Base-by-base conservation (phyloP, 2,797 vertebrate genomes). In the Ctenopoma kingsleyae region DNA sequence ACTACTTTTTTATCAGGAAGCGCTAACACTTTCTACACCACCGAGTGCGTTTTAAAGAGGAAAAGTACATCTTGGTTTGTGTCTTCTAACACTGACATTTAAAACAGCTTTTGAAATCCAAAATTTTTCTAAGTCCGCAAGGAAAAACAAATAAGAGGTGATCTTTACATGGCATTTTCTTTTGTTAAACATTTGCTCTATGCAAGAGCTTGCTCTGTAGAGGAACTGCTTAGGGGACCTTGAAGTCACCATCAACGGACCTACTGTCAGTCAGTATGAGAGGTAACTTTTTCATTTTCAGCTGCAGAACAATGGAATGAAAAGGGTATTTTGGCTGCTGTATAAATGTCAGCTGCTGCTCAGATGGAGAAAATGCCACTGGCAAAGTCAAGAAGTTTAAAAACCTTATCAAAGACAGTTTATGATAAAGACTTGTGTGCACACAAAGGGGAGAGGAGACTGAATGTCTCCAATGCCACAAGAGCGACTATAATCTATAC, bases 341-440 rank as follows among this genome's bases (percentile, higher is more conserved):
- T 83, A 86, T 74, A 90, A 89, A 91, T 92, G 88, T 83, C 89
- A 92, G 79, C 74, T 52, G 52, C 79, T 70, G 68, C 74, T 88
- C 67, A 74, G 56, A 81, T 61, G 41, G 58, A 81, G 50, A 66
- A 87, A 86, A 82, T 77, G 65, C 76, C 79, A 81, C 4, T 70
- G 78, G 80, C 59, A 77, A 85, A 82, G 77, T 88, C 72, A 74
- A 68, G 48, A 81, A 76, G 76, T 86, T 86, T 79, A 74, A 84
- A 81, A 83, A 74, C 65, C 76, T 85, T 81, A 81, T 85, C 77
- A 86, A 66, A 82, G 67, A 67, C 9, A 0, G 32, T 62, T 75
- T 68, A 44, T 84, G 83, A 82, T 85, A 75, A 74, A 58, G 44
- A 30, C 44, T 76, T 60, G 6, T 54, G 67, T 38, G 56, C 6